These are phyloP conservation scores for Julus scanicus DNA, from an alignment of 2,888 invertebrate species.

Conservation along the genomic window DNA sequence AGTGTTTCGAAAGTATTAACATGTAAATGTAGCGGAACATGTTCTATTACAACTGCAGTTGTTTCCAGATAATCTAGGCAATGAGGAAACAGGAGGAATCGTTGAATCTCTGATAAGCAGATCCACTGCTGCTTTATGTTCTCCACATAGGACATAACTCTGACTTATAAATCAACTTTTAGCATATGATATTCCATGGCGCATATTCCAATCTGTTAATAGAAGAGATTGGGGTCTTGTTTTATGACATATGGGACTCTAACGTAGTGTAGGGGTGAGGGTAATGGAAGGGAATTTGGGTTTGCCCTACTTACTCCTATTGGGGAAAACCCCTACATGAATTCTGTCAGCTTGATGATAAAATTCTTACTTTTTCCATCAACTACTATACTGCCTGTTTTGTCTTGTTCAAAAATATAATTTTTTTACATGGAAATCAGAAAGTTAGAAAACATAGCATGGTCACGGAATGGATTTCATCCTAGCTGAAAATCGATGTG, in stretches of 20 bases:
- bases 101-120: not conserved
- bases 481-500: too few relatives aligned
- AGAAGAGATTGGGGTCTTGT: not conserved
- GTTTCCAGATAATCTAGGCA: too few relatives aligned
- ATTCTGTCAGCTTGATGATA: too few relatives aligned
- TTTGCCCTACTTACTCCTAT: not conserved
- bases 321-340: not conserved
- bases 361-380: too few relatives aligned
- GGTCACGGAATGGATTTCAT: too few relatives aligned
- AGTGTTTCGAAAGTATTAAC: too few relatives aligned
- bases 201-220: conserved; percentile 16
- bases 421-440: too few relatives aligned
- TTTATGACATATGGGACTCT: not conserved
- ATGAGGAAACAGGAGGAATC: not conserved
- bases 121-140: not conserved
- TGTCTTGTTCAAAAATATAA: too few relatives aligned
- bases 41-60: too few relatives aligned
- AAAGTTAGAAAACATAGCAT: too few relatives aligned
- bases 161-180: not conserved
- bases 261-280: not conserved
- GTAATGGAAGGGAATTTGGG: not conserved
- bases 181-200: not conserved
- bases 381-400: too few relatives aligned
- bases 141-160: not conserved
- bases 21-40: too few relatives aligned